Conservation (phyloP, 2,888 invertebrate species). For the Spodoptera picta region DNA sequence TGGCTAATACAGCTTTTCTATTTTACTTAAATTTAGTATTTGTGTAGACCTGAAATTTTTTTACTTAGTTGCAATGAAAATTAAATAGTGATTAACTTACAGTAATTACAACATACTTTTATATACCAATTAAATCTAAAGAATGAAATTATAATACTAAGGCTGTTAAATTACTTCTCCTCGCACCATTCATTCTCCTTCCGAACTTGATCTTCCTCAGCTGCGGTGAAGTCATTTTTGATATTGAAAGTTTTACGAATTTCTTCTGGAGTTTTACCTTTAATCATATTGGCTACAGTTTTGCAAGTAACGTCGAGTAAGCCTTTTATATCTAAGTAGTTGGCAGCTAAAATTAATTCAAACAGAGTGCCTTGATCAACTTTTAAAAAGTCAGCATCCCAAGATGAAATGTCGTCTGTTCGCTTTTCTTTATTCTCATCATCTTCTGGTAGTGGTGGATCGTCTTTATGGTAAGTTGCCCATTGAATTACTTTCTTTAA, state of each 20-base stretch:
- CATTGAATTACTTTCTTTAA: slow-evolving; percentile 97
- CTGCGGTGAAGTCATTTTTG: slow-evolving; percentile 98
- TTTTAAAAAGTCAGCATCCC: slow-evolving; percentile 99
- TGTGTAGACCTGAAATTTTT: slow-evolving; percentile 26
- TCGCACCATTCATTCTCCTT: slow-evolving; percentile 98
- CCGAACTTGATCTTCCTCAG: slow-evolving; percentile 99
- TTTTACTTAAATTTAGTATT: slow-evolving; percentile 7
- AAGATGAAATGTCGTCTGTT: slow-evolving; percentile 99
- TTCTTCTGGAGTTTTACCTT: slow-evolving; percentile 99
- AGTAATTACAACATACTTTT: slow-evolving; percentile 45
- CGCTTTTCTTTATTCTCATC: slow-evolving; percentile 99
- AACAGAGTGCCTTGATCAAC: slow-evolving; percentile 99
- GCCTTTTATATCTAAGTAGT: slow-evolving; percentile 98
- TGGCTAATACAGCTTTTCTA: slow-evolving; percentile 13
- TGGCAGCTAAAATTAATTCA: slow-evolving; percentile 98
- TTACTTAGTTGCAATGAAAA: slow-evolving; percentile 13
- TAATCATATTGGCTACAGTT: slow-evolving; percentile 99
- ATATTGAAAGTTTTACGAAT: slow-evolving; percentile 99
- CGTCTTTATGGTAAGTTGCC: slow-evolving; percentile 98
- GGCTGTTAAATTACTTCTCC: slow-evolving; percentile 90
- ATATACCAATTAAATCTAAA: slow-evolving; percentile 49
- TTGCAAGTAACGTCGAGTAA: slow-evolving; percentile 99
- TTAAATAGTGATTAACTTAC: slow-evolving; percentile 42
- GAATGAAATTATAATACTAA: slow-evolving; percentile 48
- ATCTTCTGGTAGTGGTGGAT: slow-evolving; percentile 98